phyloP scores from a whole-genome alignment of 2,888 invertebrate genomes.

The Synergus umbraculus region DNA sequence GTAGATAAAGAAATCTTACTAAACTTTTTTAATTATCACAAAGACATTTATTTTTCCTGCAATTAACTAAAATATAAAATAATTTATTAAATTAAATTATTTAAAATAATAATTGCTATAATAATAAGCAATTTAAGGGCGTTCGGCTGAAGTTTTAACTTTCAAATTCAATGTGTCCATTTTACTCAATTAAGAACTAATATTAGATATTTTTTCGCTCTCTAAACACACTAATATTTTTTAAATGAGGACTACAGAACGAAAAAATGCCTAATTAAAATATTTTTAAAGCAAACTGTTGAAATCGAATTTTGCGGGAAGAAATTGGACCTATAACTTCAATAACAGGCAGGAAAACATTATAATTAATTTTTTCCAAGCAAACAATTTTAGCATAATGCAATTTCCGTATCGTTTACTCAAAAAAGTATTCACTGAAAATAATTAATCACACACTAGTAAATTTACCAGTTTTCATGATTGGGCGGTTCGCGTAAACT shows the following conservation, averaged over 20 bases:
- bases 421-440: constrained; percentile 29
- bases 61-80: background rate
- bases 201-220: constrained; percentile 7
- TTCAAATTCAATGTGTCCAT: background rate
- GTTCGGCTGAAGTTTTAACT: no score
- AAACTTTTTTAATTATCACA: background rate
- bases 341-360: background rate
- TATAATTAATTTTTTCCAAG: background rate
- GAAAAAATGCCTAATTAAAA: no score
- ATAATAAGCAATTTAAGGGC: no score
- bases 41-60: background rate
- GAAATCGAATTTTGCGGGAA: background rate
- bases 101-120: no score
- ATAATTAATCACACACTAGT: constrained; percentile 29
- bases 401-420: constrained; percentile 34
- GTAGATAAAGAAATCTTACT: background rate
- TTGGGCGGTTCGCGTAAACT: constrained; percentile 62
- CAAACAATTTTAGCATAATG: constrained; percentile 33
- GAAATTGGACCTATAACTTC: background rate
- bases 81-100: background rate
- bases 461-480: constrained; percentile 40
- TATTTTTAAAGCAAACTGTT: background rate
- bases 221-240: background rate
- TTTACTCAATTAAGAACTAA: no score
- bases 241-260: no score